A percentile compares a stretch with the other conserved stretches of the same genome.
These are phyloP conservation scores for Drosophila persimilis DNA, from an alignment of 1,140 invertebrate genomes.

Conservation along the genomic window DNA sequence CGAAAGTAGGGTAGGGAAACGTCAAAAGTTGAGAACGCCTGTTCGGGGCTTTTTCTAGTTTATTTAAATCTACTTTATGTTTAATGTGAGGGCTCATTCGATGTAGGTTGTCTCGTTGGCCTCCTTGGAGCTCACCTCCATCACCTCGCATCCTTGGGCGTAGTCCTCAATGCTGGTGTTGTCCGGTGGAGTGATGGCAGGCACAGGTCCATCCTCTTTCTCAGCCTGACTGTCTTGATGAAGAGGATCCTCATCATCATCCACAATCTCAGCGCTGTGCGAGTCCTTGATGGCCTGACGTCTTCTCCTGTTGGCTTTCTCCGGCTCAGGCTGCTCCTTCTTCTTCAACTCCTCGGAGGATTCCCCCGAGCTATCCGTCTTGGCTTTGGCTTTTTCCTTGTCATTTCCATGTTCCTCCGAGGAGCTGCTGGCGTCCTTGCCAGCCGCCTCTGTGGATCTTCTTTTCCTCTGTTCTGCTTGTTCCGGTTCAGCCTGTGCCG, in stretches of 20 bases:
- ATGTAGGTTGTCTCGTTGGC: conserved; percentile 63
- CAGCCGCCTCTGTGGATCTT: neutral
- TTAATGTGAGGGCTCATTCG: conserved; percentile 17
- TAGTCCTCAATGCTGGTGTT: conserved; percentile 60
- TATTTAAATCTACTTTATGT: no score
- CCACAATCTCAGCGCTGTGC: no score
- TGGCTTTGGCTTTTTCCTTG: neutral
- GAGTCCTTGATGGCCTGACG: neutral
- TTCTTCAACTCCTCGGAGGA: conserved; percentile 4
- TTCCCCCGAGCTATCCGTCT: neutral
- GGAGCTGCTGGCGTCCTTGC: neutral
- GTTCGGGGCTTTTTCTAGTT: no score
- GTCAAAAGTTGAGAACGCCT: no score
- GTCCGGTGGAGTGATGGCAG: neutral
- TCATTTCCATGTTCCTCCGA: conserved; percentile 4
- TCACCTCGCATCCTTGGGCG: conserved; percentile 65
- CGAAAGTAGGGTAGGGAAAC: conserved; percentile 2
- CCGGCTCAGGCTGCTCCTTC: neutral
- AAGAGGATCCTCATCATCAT: no score
- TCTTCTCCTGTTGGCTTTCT: neutral
- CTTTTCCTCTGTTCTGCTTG: neutral
- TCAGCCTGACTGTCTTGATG: no score
- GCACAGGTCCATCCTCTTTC: no score
- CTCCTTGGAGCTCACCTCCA: conserved; percentile 61
- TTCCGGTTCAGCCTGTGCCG: neutral